Conservation (phyloP, 2,888 invertebrate genomes). For the Lasioglossum lativentre region DNA sequence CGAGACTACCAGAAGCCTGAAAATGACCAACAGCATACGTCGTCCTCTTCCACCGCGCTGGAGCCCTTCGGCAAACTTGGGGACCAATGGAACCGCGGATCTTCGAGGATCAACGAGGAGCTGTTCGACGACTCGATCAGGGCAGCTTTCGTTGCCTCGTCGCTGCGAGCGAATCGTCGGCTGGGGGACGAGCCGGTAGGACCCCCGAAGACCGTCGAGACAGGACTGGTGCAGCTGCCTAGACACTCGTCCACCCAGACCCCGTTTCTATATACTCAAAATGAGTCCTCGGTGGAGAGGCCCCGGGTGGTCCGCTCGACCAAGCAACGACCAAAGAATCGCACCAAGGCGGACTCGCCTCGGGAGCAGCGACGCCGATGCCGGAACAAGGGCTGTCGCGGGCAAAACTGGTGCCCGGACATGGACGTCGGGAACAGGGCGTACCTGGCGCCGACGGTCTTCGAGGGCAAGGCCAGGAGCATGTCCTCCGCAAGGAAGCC, state of each 20-base stretch:
- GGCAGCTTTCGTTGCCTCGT: constrained; percentile 51
- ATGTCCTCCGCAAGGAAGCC: constrained; percentile 87
- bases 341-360: constrained; percentile 77
- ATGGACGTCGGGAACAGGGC: constrained; percentile 89
- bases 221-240: constrained; percentile 57
- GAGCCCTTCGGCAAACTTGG: not conserved
- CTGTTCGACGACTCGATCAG: constrained; percentile 46
- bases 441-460: constrained; percentile 88
- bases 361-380: constrained; percentile 81
- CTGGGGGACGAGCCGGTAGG: constrained; percentile 17
- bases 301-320: constrained; percentile 71
- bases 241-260: constrained; percentile 67
- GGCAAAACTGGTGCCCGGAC: constrained; percentile 86
- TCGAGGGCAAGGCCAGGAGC: constrained; percentile 88
- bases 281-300: constrained; percentile 67
- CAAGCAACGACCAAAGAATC: constrained; percentile 76
- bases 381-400: constrained; percentile 78
- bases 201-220: constrained; percentile 54
- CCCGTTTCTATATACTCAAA: constrained; percentile 42
- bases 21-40: not conserved
- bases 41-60: not conserved
- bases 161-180: constrained; percentile 31
- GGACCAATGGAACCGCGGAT: constrained; percentile 4
- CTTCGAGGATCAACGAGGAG: constrained; percentile 13
- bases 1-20: not conserved